These are phyloP conservation scores for Cardiocondyla obscurior DNA, from an alignment of 1,140 invertebrate species.

Conservation along the genomic window DNA sequence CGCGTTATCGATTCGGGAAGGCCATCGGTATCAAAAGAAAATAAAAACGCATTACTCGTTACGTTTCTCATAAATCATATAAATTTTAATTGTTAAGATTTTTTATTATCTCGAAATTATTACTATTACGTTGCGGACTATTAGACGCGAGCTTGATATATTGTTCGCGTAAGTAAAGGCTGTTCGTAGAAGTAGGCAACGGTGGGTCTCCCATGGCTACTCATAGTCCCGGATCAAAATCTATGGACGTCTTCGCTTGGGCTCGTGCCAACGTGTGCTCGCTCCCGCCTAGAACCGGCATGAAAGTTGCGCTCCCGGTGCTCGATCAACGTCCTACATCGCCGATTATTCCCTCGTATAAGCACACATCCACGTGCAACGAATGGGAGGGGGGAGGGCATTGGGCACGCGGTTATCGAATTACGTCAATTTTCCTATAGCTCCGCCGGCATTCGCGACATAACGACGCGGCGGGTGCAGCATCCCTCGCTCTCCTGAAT, in stretches of 20 bases:
- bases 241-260: constrained; percentile 45
- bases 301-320: constrained; percentile 43
- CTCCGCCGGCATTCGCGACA: neutral
- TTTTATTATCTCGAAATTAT: too few relatives aligned
- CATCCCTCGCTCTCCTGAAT: constrained; percentile 11
- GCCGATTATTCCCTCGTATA: constrained; percentile 3
- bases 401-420: constrained; percentile 27
- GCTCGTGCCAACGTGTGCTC: constrained; percentile 36
- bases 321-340: constrained; percentile 37
- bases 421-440: constrained; percentile 26
- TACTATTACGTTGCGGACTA: too few relatives aligned
- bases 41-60: too few relatives aligned
- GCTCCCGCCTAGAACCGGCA: constrained; percentile 41
- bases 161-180: neutral
- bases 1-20: neutral
- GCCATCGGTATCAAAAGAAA: neutral
- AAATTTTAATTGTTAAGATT: too few relatives aligned
- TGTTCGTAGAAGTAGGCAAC: neutral
- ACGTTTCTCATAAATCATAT: too few relatives aligned
- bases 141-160: too few relatives aligned
- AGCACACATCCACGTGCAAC: neutral
- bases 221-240: constrained; percentile 5
- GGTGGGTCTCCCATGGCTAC: neutral
- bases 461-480: neutral
- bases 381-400: too few relatives aligned